Evolutionary conservation across 2,113 vertebrate species (phyloP), one percentile per base, ranked within the genome.

Genomic region (Phyllostomus discolor): DNA sequence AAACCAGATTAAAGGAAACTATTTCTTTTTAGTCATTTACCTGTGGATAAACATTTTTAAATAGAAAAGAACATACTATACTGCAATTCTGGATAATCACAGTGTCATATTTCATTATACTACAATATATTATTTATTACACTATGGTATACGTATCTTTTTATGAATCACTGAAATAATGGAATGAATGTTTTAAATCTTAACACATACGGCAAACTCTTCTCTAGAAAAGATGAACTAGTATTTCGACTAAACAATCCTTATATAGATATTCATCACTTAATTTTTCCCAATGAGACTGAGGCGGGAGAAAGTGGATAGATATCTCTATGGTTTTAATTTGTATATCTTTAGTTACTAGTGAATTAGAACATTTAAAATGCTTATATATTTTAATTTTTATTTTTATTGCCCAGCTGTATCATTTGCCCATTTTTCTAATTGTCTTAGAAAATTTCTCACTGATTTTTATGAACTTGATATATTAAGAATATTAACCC

Each of bases 271-370:
- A 76, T 3, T 4, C 3, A 38, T 43, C n/a, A 48, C 69, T 90
- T 92, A 97, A 52, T 24, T 92, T 95, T 95, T 78, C 72, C 67
- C 57, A 85, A 9, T 41, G 16, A 35, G 9, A 91, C 0, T 80
- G 78, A 91, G 19, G 33, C 48, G 1, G 7, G n/a, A 22, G 19
- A 12, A 85, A 91, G 41, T 86, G 28, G 4, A 92, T 41, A 10
- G 28, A 54, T 16, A 59, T 93, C 81, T 84, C 93, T 70, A 87
- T 62, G 11, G 22, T 90, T 95, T 92, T 92, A 87, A 91, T 59
- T 93, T 89, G 69, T 4, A 78, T n/a, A 89, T 38, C 10, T 83
- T 33, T 64, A 90, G 76, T 79, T 48, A 89, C 46, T 76, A 16
- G 14, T 90, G 20, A 78, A 66, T 67, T 16, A 88, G 70, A 81